Percentiles rank a stretch among this genome's conserved stretches.
Evolutionary conservation across 2,888 invertebrate genomes (phyloP).

Genomic region (Melieria omissa): DNA sequence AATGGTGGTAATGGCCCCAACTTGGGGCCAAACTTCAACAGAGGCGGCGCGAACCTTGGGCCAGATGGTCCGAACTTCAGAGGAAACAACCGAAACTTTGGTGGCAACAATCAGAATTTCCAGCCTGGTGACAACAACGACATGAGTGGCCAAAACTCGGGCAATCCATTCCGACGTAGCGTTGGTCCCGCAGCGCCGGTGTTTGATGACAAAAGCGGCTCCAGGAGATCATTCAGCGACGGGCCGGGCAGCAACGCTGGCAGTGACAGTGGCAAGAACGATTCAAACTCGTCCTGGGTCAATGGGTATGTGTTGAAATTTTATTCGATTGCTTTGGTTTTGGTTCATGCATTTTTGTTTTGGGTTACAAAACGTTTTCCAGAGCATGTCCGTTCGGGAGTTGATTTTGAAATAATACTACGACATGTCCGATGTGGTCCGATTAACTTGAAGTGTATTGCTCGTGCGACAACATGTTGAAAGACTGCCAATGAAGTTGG

Average conservation of each 20-base stretch:
- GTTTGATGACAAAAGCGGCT: constrained; percentile 39
- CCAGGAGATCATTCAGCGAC: constrained; percentile 1
- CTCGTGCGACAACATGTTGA: too few species aligned
- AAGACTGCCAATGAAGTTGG: too few species aligned
- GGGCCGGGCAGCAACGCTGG: constrained; percentile 23
- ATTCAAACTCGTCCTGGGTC: constrained; percentile 46
- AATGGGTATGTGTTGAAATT: constrained; percentile 49
- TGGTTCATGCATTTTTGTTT: constrained; percentile 1
- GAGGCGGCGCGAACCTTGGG: constrained; percentile 4
- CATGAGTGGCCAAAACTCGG: constrained; percentile 21
- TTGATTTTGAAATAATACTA: too few species aligned
- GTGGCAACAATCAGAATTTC: constrained; percentile 21
- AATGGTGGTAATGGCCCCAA: constrained; percentile 34
- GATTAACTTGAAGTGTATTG: too few species aligned
- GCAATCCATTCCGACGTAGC: constrained; percentile 57
- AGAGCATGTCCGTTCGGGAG: too few species aligned
- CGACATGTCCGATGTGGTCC: too few species aligned
- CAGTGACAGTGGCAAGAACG: constrained; percentile 21
- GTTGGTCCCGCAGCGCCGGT: constrained; percentile 39
- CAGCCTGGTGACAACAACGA: constrained; percentile 33
- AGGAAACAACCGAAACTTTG: constrained; percentile 29
- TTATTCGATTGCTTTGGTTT: constrained; percentile 1
- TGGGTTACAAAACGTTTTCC: too few species aligned
- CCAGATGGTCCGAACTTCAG: constrained; percentile 31
- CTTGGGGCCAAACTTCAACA: constrained; percentile 32